Percentiles rank a stretch among this genome's conserved stretches.
phyloP scores from a whole-genome alignment of 92 coral and sea anemone genomes.

The Epizoanthus ramosus region DNA sequence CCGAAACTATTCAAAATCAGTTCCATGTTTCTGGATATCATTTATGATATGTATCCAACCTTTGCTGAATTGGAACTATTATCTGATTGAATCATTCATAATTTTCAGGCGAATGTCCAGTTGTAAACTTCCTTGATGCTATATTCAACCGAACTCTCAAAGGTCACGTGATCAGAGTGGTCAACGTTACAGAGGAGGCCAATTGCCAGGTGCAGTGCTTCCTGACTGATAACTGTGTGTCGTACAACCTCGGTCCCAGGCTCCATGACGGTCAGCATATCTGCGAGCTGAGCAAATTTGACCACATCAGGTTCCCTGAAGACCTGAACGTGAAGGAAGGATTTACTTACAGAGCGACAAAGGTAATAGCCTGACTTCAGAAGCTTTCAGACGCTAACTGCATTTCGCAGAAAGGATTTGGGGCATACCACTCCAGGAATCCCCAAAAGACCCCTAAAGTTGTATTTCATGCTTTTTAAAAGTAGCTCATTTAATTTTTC shows the following conservation, averaged over 20 bases:
- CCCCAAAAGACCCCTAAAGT: too few species aligned
- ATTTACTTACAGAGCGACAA: constrained; percentile 28
- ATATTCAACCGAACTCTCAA: constrained; percentile 18
- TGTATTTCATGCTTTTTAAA: too few species aligned
- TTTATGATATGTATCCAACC: too few species aligned
- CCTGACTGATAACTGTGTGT: constrained; percentile 17
- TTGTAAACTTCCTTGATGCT: neutral
- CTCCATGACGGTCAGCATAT: neutral
- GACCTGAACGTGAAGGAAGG: constrained; percentile 30
- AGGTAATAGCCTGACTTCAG: neutral
- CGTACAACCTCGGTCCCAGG: constrained; percentile 44
- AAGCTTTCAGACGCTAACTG: too few species aligned
- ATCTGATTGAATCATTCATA: too few species aligned
- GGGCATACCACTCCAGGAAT: too few species aligned
- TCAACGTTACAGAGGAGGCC: neutral
- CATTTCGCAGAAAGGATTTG: too few species aligned
- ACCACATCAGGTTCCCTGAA: constrained; percentile 48
- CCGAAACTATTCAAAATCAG: too few species aligned
- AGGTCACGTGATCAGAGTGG: constrained; percentile 34
- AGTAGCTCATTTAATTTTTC: too few species aligned
- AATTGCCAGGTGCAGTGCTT: constrained; percentile 27
- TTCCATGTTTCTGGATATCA: too few species aligned
- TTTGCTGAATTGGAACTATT: too few species aligned
- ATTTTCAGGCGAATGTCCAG: too few species aligned
- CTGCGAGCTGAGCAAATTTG: constrained; percentile 50